Percentiles rank a stretch among this genome's conserved stretches.
phyloP scores from a whole-genome alignment of 2,113 vertebrate genomes.

The Corythoichthys intestinalis region DNA sequence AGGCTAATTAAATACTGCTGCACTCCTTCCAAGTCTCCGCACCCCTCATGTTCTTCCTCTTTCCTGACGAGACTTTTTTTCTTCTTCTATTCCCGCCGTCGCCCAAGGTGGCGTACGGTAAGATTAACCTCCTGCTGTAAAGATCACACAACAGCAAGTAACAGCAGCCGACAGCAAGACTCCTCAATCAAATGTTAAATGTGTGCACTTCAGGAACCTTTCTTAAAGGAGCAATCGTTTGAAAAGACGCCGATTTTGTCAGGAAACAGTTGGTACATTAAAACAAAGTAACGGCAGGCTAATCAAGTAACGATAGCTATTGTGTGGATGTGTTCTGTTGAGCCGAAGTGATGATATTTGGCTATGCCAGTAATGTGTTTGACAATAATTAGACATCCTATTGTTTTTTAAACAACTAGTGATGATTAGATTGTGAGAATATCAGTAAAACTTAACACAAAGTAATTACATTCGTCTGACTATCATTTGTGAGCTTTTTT shows the following conservation, averaged over 20 bases:
- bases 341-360: too few species aligned
- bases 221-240: not conserved
- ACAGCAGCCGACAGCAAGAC: not conserved
- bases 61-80: slow-evolving; percentile 17
- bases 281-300: not conserved
- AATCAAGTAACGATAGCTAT: not conserved
- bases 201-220: not conserved
- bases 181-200: slow-evolving; percentile 1
- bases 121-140: slow-evolving; percentile 71
- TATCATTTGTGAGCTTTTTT: too few species aligned
- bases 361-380: too few species aligned
- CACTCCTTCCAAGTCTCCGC: slow-evolving; percentile 30
- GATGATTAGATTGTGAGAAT: too few species aligned
- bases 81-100: slow-evolving; percentile 26
- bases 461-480: too few species aligned
- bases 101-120: slow-evolving; percentile 56
- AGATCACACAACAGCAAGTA: slow-evolving; percentile 48
- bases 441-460: too few species aligned
- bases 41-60: slow-evolving; percentile 15
- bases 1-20: slow-evolving; percentile 68
- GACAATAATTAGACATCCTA: too few species aligned
- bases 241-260: not conserved
- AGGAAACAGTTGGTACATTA: not conserved
- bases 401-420: too few species aligned
- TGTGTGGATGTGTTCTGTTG: too few species aligned